Conservation (phyloP, 2,113 vertebrate genomes). For the Toxotes chatareus region DNA sequence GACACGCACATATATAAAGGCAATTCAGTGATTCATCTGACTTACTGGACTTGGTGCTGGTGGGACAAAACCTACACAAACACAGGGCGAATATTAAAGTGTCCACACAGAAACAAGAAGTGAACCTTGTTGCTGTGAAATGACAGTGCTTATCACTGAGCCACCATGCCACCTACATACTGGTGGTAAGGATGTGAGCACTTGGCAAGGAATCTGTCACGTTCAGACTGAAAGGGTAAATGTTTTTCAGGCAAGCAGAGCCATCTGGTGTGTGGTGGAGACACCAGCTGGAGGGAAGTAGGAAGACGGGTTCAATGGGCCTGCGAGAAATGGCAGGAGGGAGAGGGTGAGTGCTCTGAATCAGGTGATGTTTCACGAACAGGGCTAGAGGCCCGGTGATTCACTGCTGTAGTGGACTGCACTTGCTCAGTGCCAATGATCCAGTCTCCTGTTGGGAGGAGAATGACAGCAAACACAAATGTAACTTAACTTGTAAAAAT, state of each 20-base stretch:
- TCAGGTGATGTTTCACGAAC: constrained; percentile 56
- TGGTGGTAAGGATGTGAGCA: constrained; percentile 47
- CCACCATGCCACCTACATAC: constrained; percentile 55
- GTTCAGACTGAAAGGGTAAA: constrained; percentile 71
- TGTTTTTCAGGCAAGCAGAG: constrained; percentile 63
- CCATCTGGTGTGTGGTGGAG: constrained; percentile 79
- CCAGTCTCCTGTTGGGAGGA: constrained; percentile 1
- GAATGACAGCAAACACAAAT: neutral
- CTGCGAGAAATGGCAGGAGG: constrained; percentile 52
- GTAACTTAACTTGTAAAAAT: neutral
- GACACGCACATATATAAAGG: neutral
- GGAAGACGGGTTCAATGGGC: constrained; percentile 54
- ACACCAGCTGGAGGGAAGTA: constrained; percentile 73
- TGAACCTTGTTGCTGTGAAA: constrained; percentile 46
- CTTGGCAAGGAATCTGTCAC: constrained; percentile 66
- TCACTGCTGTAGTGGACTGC: constrained; percentile 33
- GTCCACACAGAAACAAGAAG: constrained; percentile 28
- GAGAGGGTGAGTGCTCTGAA: constrained; percentile 50
- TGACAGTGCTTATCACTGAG: constrained; percentile 53
- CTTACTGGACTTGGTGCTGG: constrained; percentile 4
- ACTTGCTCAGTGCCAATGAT: constrained; percentile 28
- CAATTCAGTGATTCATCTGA: constrained; percentile 11
- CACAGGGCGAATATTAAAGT: constrained; percentile 5
- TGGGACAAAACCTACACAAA: constrained; percentile 33
- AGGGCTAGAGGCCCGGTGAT: constrained; percentile 43